phyloP scores from a whole-genome alignment of 37 sponge, comb jelly and placozoan species.

The Beroe ovata region DNA sequence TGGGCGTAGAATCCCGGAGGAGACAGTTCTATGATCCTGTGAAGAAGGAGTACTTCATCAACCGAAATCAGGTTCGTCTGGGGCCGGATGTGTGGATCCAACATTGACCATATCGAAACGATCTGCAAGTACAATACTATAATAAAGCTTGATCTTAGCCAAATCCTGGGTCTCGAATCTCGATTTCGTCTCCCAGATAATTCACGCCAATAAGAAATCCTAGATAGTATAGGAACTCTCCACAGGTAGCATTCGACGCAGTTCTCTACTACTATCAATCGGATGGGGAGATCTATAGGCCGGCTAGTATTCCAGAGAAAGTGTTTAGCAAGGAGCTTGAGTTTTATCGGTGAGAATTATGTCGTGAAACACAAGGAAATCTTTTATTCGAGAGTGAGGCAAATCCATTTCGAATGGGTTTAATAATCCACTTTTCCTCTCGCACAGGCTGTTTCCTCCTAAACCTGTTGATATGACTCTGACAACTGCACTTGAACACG shows the following conservation, averaged over 20 bases:
- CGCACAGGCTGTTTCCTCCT: constrained; percentile 21
- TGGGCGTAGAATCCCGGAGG: background rate
- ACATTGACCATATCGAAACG: too few relatives aligned
- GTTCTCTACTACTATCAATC: constrained; percentile 66
- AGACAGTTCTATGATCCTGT: constrained; percentile 40
- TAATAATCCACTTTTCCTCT: too few relatives aligned
- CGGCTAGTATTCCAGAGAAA: constrained; percentile 57
- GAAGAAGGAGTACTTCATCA: constrained; percentile 28
- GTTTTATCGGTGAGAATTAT: constrained; percentile 32
- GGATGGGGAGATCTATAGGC: constrained; percentile 23
- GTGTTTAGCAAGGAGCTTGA: constrained; percentile 53
- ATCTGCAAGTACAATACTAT: too few relatives aligned
- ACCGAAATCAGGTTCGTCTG: constrained; percentile 59
- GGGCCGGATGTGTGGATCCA: too few relatives aligned
- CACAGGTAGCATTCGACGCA: constrained; percentile 63
- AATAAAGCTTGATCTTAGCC: too few relatives aligned
- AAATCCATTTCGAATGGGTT: too few relatives aligned
- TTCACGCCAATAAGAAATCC: too few relatives aligned
- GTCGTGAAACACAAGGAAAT: too few relatives aligned
- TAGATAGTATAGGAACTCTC: too few relatives aligned
- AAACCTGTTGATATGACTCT: background rate
- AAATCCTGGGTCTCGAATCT: too few relatives aligned
- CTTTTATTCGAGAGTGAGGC: too few relatives aligned
- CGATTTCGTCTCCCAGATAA: too few relatives aligned
- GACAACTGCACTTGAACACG: background rate